Evolutionary conservation across 2,797 vertebrate genomes (phyloP).

Genomic region (Sebastes umbrosus): DNA sequence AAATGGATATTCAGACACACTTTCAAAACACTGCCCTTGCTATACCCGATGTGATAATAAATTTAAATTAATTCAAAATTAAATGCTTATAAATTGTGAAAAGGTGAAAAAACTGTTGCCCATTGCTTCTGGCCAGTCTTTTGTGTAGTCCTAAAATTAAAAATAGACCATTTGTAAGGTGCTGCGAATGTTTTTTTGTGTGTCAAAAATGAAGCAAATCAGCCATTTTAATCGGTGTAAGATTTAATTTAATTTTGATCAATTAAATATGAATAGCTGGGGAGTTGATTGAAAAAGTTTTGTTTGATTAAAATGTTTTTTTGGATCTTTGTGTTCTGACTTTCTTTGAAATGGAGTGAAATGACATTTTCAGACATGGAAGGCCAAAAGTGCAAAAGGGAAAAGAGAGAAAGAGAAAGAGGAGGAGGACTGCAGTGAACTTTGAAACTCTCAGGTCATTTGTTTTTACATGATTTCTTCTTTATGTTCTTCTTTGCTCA

Average conservation of each 20-base stretch:
- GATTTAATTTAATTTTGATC: constrained; percentile 5
- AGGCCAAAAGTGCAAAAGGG: not conserved
- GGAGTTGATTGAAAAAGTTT: not conserved
- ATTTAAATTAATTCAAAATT: constrained; percentile 50
- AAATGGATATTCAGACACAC: constrained; percentile 48
- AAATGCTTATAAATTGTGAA: constrained; percentile 42
- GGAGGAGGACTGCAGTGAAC: not conserved
- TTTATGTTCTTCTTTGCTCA: not conserved
- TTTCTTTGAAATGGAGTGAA: constrained; percentile 18
- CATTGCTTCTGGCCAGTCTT: constrained; percentile 33
- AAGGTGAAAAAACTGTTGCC: constrained; percentile 26
- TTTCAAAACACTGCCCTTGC: constrained; percentile 66
- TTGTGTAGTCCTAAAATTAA: constrained; percentile 20
- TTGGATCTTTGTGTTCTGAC: not conserved
- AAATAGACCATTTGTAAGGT: constrained; percentile 22
- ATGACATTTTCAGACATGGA: not conserved
- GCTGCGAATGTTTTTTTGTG: constrained; percentile 15
- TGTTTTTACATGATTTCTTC: not conserved
- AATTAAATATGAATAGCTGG: not conserved
- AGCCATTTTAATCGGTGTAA: constrained; percentile 6
- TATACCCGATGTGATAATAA: constrained; percentile 42
- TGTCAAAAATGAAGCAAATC: constrained; percentile 25
- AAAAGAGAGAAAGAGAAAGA: not conserved
- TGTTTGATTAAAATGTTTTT: not conserved
- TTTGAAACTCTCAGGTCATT: not conserved